phyloP scores from a whole-genome alignment of 2,888 invertebrate species.

The Lithosia quadra region DNA sequence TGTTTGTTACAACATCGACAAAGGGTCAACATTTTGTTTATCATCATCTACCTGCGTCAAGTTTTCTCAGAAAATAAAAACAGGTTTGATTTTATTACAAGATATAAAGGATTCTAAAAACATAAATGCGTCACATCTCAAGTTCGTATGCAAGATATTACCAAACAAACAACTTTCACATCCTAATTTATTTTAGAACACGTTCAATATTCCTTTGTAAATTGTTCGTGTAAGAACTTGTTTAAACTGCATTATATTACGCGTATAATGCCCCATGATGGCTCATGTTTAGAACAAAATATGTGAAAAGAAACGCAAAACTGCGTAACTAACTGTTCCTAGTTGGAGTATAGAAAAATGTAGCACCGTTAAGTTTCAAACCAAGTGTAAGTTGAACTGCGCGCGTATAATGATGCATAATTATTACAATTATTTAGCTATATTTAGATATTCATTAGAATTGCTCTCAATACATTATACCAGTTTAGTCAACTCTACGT shows the following conservation, averaged over 20 bases:
- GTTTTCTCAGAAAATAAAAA: background rate
- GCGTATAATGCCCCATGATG: background rate
- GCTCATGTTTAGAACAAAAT: background rate
- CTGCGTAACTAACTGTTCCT: background rate
- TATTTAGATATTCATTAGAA: background rate
- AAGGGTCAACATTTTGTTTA: background rate
- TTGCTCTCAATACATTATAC: background rate
- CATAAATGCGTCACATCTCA: background rate
- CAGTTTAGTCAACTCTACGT: too few relatives aligned
- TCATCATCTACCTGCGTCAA: background rate
- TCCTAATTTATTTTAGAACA: constrained; percentile 4
- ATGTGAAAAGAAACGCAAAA: background rate
- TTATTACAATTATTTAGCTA: background rate
- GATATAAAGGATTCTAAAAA: background rate
- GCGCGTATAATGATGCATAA: background rate
- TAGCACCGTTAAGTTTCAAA: background rate
- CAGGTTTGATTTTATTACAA: background rate
- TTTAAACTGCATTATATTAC: background rate
- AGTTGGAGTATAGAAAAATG: background rate
- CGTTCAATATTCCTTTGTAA: background rate
- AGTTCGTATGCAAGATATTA: background rate
- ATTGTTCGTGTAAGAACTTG: background rate
- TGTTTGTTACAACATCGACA: background rate
- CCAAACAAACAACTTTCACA: background rate
- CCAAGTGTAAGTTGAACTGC: background rate